These are phyloP conservation scores for Rissa tridactyla DNA, from an alignment of 2,113 vertebrate genomes.

Conservation along the genomic window DNA sequence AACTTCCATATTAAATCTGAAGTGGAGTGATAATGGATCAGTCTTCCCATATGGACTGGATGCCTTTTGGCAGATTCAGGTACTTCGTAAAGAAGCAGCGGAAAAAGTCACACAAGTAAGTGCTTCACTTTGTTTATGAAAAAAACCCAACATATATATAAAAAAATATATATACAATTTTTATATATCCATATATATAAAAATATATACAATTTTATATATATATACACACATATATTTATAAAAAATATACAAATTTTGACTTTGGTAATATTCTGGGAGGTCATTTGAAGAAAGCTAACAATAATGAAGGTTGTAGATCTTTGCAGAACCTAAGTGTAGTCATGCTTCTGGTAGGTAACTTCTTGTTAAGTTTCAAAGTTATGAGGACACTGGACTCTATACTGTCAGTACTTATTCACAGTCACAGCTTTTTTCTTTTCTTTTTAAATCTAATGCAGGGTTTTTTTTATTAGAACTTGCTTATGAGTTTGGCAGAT, in stretches of 20 bases:
- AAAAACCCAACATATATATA: neutral
- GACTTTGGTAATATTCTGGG: neutral
- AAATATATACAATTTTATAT: no score
- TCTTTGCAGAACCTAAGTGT: neutral
- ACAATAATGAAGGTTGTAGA: neutral
- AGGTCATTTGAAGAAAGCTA: neutral
- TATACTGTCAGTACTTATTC: neutral
- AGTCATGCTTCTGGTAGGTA: neutral
- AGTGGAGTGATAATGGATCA: constrained; percentile 71
- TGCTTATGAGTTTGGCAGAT: neutral
- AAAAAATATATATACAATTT: neutral
- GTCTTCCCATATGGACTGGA: constrained; percentile 25
- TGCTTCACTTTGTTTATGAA: neutral
- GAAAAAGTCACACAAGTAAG: constrained; percentile 70
- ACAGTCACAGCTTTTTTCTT: neutral
- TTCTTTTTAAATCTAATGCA: neutral
- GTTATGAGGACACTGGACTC: neutral
- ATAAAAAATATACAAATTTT: neutral
- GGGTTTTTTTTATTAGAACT: neutral
- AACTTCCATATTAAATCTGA: constrained; percentile 54
- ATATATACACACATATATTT: no score
- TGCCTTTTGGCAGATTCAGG: constrained; percentile 71
- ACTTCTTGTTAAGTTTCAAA: neutral
- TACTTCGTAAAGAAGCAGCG: constrained; percentile 67
- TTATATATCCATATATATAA: neutral